phyloP scores from a whole-genome alignment of 92 coral and sea anemone species.

The Siderastrea siderea region DNA sequence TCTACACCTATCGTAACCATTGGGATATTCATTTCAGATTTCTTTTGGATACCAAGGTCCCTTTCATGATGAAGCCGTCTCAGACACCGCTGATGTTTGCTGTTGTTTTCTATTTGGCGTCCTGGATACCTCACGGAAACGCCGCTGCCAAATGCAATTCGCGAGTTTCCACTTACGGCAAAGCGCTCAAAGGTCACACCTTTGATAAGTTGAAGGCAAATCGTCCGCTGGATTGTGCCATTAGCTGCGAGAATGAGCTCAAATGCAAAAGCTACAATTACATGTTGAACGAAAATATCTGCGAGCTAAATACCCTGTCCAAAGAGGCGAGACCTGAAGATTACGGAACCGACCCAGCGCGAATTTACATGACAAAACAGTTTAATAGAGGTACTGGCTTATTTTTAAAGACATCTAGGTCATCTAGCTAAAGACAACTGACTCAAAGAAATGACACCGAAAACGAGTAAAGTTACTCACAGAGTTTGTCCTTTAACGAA shows the following conservation, averaged over 20 bases:
- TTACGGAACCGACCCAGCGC: not conserved
- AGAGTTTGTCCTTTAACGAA: too few relatives aligned
- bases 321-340: slow-evolving; percentile 42
- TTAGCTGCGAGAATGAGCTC: slow-evolving; percentile 16
- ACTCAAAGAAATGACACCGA: not conserved
- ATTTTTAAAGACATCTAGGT: too few relatives aligned
- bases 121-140: not conserved
- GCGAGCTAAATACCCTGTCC: slow-evolving; percentile 68
- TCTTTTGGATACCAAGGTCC: not conserved
- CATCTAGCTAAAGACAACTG: not conserved
- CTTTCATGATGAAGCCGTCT: not conserved
- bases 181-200: slow-evolving; percentile 25
- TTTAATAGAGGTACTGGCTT: not conserved
- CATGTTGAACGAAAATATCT: slow-evolving; percentile 6
- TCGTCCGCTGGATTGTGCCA: slow-evolving; percentile 33
- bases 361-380: slow-evolving; percentile 12
- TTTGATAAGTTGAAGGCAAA: slow-evolving; percentile 6
- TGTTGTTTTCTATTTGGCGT: not conserved
- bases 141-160: slow-evolving; percentile 9
- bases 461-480: too few relatives aligned
- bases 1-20: too few relatives aligned
- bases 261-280: slow-evolving; percentile 64
- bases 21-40: too few relatives aligned
- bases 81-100: not conserved
- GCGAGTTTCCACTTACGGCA: not conserved